A percentile compares a stretch with the other conserved stretches of the same genome.
phyloP scores from a whole-genome alignment of 1,140 invertebrate species.

The Chrysomallon squamiferum region DNA sequence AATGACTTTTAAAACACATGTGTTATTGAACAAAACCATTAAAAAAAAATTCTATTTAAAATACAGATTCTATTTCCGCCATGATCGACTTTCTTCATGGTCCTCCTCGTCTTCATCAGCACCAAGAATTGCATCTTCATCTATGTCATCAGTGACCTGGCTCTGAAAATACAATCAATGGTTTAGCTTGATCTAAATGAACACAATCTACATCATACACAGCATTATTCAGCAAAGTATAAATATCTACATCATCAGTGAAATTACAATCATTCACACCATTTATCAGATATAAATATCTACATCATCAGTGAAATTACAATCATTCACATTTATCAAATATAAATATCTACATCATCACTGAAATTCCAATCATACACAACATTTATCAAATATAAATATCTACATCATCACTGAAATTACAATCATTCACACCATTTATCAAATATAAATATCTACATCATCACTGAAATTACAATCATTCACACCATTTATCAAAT shows the following conservation, averaged over 20 bases:
- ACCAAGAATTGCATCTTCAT: conserved; percentile 57
- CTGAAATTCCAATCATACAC: too few relatives aligned
- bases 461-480: too few relatives aligned
- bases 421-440: too few relatives aligned
- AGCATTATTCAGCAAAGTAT: neutral
- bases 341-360: neutral
- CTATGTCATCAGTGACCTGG: conserved; percentile 39
- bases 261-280: neutral
- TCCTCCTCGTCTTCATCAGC: conserved; percentile 72
- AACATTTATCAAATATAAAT: too few relatives aligned
- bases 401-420: too few relatives aligned
- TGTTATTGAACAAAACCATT: too few relatives aligned
- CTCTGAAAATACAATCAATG: conserved; percentile 8
- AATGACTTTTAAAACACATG: too few relatives aligned
- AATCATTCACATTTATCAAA: neutral
- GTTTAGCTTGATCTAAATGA: neutral
- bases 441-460: too few relatives aligned
- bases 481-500: too few relatives aligned
- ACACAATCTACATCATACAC: neutral
- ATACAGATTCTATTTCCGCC: conserved; percentile 66
- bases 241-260: too few relatives aligned
- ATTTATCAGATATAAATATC: neutral
- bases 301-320: neutral
- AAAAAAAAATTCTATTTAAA: too few relatives aligned
- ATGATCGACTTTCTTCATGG: conserved; percentile 67